A percentile compares a stretch with the other conserved stretches of the same genome.
Conservation (phyloP, 2,888 invertebrate species). For the Dolomedes plantarius region DNA sequence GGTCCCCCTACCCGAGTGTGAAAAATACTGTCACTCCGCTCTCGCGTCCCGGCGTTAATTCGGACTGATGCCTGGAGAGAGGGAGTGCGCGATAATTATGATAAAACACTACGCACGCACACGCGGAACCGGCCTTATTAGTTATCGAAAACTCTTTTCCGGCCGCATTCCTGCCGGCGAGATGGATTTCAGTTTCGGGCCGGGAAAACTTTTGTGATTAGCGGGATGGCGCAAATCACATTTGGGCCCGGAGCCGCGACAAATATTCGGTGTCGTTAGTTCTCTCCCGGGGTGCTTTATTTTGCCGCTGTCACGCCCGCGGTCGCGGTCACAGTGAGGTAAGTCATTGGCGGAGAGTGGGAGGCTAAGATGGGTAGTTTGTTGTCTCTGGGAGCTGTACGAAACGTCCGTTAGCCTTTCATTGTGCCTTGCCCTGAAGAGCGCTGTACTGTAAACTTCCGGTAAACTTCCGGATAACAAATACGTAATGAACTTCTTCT, state of each 20-base stretch:
- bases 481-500: no score
- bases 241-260: slow-evolving; percentile 42
- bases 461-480: no score
- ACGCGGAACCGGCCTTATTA: slow-evolving; percentile 45
- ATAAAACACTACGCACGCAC: slow-evolving; percentile 36
- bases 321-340: neutral
- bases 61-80: slow-evolving; percentile 50
- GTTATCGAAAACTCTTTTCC: slow-evolving; percentile 68
- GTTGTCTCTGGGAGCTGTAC: no score
- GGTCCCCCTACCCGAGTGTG: slow-evolving; percentile 6
- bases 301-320: slow-evolving; percentile 22
- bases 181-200: slow-evolving; percentile 60
- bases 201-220: slow-evolving; percentile 67
- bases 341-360: no score
- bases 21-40: slow-evolving; percentile 62
- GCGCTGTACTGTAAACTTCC: no score
- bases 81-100: slow-evolving; percentile 48
- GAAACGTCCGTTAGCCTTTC: no score
- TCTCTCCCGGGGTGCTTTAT: slow-evolving; percentile 34
- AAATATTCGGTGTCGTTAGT: slow-evolving; percentile 55
- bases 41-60: slow-evolving; percentile 41
- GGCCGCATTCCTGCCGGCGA: slow-evolving; percentile 36
- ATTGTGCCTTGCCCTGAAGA: no score
- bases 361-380: no score
- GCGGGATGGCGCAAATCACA: slow-evolving; percentile 58